Evolutionary conservation across 1,140 invertebrate species (phyloP).

Genomic region (Saccostrea glomerata): DNA sequence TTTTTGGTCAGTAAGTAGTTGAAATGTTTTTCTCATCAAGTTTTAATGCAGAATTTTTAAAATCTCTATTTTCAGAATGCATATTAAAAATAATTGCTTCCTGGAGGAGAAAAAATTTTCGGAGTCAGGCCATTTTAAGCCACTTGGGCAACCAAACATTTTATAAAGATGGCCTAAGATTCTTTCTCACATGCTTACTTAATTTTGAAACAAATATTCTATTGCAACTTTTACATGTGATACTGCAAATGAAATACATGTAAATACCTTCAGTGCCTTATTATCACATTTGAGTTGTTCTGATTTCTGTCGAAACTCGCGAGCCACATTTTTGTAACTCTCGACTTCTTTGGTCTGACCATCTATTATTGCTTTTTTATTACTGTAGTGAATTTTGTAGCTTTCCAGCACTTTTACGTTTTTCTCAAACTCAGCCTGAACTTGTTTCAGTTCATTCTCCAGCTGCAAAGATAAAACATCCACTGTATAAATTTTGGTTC

Average conservation of each 20-base stretch:
- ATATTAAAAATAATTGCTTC: too few species aligned
- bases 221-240: neutral
- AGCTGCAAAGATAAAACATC: constrained; percentile 43
- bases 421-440: constrained; percentile 50
- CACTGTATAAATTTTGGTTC: neutral
- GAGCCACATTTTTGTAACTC: constrained; percentile 38
- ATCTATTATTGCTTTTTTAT: constrained; percentile 61
- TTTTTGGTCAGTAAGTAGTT: too few species aligned
- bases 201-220: too few species aligned
- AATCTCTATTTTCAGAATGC: too few species aligned
- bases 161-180: too few species aligned
- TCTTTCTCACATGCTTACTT: too few species aligned
- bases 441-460: constrained; percentile 48
- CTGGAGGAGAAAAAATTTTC: too few species aligned
- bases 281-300: constrained; percentile 47
- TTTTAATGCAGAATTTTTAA: too few species aligned
- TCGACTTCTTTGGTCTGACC: constrained; percentile 50
- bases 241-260: neutral
- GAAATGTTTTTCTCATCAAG: too few species aligned
- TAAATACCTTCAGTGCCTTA: constrained; percentile 40
- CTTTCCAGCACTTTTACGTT: constrained; percentile 52
- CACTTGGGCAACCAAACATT: too few species aligned
- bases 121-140: too few species aligned
- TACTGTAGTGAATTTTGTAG: constrained; percentile 62
- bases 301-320: constrained; percentile 42